These are phyloP conservation scores for Acleris literana DNA, from an alignment of 2,888 invertebrate species.

Conservation along the genomic window DNA sequence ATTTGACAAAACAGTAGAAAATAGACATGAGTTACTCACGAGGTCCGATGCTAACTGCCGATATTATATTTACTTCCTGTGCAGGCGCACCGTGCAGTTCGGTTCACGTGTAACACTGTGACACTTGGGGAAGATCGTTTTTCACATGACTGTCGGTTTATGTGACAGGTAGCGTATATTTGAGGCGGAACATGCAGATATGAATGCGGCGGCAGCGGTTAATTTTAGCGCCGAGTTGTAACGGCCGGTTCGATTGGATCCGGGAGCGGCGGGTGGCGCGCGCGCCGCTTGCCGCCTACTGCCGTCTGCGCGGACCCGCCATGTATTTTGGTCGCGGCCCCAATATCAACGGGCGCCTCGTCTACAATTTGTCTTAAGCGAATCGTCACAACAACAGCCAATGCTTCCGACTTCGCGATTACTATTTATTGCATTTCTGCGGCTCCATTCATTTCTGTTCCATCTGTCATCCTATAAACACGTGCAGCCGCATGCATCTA, in stretches of 20 bases:
- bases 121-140: slow-evolving; percentile 58
- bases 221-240: slow-evolving; percentile 75
- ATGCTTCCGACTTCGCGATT: slow-evolving; percentile 70
- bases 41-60: slow-evolving; percentile 57
- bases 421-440: slow-evolving; percentile 49
- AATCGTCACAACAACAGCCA: slow-evolving; percentile 75
- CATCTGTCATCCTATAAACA: slow-evolving; percentile 17
- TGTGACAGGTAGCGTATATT: slow-evolving; percentile 66
- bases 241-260: slow-evolving; percentile 70
- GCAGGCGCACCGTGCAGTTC: slow-evolving; percentile 24
- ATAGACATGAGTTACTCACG: slow-evolving; percentile 75
- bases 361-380: slow-evolving; percentile 78
- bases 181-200: slow-evolving; percentile 74
- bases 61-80: slow-evolving; percentile 68
- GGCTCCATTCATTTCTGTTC: slow-evolving; percentile 46
- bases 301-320: slow-evolving; percentile 70
- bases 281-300: slow-evolving; percentile 80
- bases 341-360: slow-evolving; percentile 75
- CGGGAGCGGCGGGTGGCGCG: slow-evolving; percentile 70
- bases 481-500: slow-evolving; percentile 6
- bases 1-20: slow-evolving; percentile 72
- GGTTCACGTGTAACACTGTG: slow-evolving; percentile 47
- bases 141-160: slow-evolving; percentile 65
- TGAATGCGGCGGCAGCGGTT: slow-evolving; percentile 78
- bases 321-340: slow-evolving; percentile 82